Percentiles rank a stretch among this genome's conserved stretches.
These are phyloP conservation scores for Hydractinia echinata DNA, from an alignment of 30 jellyfish, hydroid and myxozoan species.

Conservation along the genomic window DNA sequence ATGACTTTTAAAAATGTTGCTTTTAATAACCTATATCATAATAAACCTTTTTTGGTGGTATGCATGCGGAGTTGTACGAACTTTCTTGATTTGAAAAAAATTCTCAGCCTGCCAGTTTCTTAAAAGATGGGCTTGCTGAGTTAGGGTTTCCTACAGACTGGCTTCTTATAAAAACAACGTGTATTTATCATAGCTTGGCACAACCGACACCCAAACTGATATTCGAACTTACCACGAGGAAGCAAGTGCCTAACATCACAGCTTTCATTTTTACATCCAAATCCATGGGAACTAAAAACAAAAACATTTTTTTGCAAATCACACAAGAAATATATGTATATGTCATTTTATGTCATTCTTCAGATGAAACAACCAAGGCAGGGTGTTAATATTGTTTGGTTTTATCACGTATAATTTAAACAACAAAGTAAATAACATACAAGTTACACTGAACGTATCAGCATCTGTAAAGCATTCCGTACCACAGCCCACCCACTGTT, in stretches of 20 bases:
- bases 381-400: not conserved
- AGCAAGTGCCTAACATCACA: slow-evolving; percentile 96
- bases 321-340: too few relatives aligned
- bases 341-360: not conserved
- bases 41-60: too few relatives aligned
- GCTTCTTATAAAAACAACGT: too few relatives aligned
- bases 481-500: slow-evolving; percentile 90
- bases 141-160: too few relatives aligned
- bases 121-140: too few relatives aligned
- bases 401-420: not conserved
- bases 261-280: slow-evolving; percentile 95
- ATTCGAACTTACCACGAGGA: slow-evolving; percentile 68
- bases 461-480: slow-evolving; percentile 91
- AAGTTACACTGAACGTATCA: slow-evolving; percentile 88
- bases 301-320: not conserved
- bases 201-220: not conserved
- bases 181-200: too few relatives aligned
- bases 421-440: slow-evolving; percentile 35
- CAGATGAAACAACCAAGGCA: not conserved
- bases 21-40: too few relatives aligned
- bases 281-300: slow-evolving; percentile 84
- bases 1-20: too few relatives aligned
- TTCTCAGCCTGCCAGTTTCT: too few relatives aligned
- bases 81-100: too few relatives aligned
- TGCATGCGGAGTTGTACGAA: too few relatives aligned